Evolutionary conservation across 2,888 invertebrate species (phyloP), one percentile per base, ranked within the genome.

Genomic region (Heliothis peltigera): DNA sequence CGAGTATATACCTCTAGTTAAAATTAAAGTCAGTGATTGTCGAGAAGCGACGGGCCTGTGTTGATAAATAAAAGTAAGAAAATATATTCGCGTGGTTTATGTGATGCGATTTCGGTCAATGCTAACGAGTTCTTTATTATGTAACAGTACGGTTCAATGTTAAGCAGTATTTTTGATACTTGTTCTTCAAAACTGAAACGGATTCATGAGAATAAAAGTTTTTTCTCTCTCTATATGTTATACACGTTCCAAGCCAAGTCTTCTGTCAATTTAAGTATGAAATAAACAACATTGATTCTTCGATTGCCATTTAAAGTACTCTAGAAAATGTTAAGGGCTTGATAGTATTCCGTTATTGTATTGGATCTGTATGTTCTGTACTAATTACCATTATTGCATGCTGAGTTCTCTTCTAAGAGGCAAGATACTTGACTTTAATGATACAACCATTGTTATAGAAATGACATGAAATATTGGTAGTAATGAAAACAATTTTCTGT

Each of bases 71-170:
- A 42, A 54, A 55, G 44, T 6, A 32, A 35, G 53, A 57, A 43
- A 68, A 60, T 58, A 61, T 51, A 57, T 59, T 49, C 43, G 21
- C 49, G 46, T 49, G 22, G 46, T 61, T 75, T 61, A 66, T 49
- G 61, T 49, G 53, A 62, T 59, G 28, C 63, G 19, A 65, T 58
- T 66, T 53, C 79, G 77, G 74, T 70, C 80, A 78, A 66, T 80
- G 78, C 51, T 54, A 77, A 63, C 77, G 28, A 64, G 60, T 57
- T 65, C 39, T 60, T 72, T 68, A 64, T 64, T 62, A 76, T 61
- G 44, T 57, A 69, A 64, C 48, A 74, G 42, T 57, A 64, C 51
- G 74, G 63, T 64, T 79, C 67, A 71, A 66, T 78, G 75, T 68
- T 53, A 72, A 52, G 4, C 49, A 44, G 49, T 48, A 54, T 48